phyloP scores from a whole-genome alignment of 2,797 vertebrate genomes.

The Aeoliscus strigatus region DNA sequence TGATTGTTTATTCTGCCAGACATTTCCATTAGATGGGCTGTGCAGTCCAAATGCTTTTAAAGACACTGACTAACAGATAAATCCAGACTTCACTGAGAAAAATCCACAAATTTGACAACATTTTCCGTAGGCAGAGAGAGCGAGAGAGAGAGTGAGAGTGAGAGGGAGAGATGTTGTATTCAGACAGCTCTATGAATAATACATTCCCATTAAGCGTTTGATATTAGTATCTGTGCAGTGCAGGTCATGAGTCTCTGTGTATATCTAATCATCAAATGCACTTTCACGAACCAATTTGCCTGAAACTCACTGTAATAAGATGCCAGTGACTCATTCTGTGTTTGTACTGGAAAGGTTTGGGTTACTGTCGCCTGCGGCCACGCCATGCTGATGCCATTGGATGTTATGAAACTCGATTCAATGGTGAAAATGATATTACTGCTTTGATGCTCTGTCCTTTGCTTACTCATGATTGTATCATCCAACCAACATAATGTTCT shows the following conservation, averaged over 20 bases:
- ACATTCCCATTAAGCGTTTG: constrained; percentile 34
- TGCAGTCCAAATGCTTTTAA: too few species aligned
- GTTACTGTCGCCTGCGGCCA: constrained; percentile 51
- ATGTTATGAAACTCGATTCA: constrained; percentile 32
- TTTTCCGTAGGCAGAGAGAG: too few species aligned
- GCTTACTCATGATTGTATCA: constrained; percentile 42
- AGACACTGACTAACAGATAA: too few species aligned
- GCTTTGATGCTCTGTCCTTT: constrained; percentile 48
- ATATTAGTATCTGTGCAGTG: constrained; percentile 6
- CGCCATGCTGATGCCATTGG: constrained; percentile 23
- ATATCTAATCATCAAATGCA: constrained; percentile 7
- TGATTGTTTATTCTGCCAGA: too few species aligned
- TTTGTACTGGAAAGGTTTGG: constrained; percentile 32
- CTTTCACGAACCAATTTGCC: constrained; percentile 7
- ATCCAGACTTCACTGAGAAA: too few species aligned
- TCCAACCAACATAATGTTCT: constrained; percentile 1
- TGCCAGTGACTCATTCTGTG: constrained; percentile 51
- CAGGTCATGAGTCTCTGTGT: constrained; percentile 4
- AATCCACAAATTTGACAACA: too few species aligned
- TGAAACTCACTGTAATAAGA: constrained; percentile 45
- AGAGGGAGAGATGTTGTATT: constrained; percentile 44
- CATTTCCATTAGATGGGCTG: too few species aligned
- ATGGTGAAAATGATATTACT: constrained; percentile 48
- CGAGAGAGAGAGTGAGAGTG: too few species aligned
- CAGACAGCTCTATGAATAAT: constrained; percentile 44